These are phyloP conservation scores for Meghimatium bilineatum DNA, from an alignment of 2,888 invertebrate species.

Conservation along the genomic window DNA sequence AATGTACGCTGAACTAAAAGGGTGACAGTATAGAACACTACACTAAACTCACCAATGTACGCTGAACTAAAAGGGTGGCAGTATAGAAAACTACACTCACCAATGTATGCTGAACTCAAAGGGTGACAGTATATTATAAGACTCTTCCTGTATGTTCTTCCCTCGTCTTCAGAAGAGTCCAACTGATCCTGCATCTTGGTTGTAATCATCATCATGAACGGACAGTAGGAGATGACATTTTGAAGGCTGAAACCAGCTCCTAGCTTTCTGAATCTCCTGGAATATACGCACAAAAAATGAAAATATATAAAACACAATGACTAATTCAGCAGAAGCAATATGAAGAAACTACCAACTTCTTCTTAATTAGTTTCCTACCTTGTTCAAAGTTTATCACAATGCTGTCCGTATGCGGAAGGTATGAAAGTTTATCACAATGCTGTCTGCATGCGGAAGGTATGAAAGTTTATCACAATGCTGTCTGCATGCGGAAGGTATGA, in stretches of 20 bases:
- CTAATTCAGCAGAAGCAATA: no score
- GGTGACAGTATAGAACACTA: constrained; percentile 53
- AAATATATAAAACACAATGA: no score
- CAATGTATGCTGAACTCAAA: constrained; percentile 50
- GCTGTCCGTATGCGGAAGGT: no score
- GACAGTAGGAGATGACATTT: constrained; percentile 47
- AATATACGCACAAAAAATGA: constrained; percentile 1
- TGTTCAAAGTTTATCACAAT: no score
- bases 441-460: no score
- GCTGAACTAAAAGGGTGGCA: constrained; percentile 51
- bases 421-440: no score
- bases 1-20: constrained; percentile 49
- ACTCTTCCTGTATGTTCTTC: constrained; percentile 8
- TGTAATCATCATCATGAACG: constrained; percentile 48
- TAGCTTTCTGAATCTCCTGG: constrained; percentile 51
- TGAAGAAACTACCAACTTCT: no score
- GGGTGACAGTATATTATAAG: constrained; percentile 52
- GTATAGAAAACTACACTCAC: constrained; percentile 49
- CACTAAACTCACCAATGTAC: constrained; percentile 48
- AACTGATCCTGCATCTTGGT: constrained; percentile 2
- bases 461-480: no score
- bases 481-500: no score
- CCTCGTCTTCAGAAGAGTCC: constrained; percentile 34
- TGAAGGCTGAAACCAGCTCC: constrained; percentile 46
- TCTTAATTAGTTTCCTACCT: no score